A percentile compares a stretch with the other conserved stretches of the same genome.
Evolutionary conservation across 2,888 invertebrate species (phyloP).

Genomic region (Trachelus stipa): DNA sequence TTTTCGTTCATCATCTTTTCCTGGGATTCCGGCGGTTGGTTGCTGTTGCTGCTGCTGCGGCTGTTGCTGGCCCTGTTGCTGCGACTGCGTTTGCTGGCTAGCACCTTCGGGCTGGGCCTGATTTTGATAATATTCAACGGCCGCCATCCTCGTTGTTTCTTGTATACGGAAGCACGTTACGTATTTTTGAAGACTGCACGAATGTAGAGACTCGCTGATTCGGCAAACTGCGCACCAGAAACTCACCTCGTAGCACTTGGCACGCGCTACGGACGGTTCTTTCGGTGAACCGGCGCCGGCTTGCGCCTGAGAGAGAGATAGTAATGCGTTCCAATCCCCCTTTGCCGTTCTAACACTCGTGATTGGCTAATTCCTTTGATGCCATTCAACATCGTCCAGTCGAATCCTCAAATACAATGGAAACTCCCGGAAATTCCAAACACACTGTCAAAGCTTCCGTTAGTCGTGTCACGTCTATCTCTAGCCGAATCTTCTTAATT

Average conservation of each 20-base stretch:
- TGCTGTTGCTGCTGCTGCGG: slow-evolving; percentile 49
- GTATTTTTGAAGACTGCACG: neutral
- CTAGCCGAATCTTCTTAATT: neutral
- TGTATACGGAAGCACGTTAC: neutral
- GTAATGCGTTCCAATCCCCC: slow-evolving; percentile 38
- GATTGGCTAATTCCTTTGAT: slow-evolving; percentile 35
- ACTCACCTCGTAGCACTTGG: slow-evolving; percentile 36
- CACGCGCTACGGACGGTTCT: slow-evolving; percentile 40
- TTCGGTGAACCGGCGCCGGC: slow-evolving; percentile 51
- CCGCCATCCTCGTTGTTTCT: slow-evolving; percentile 50
- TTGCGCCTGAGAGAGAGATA: slow-evolving; percentile 46
- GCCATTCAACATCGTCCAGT: neutral
- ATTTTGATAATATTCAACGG: slow-evolving; percentile 60
- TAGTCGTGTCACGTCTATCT: slow-evolving; percentile 38
- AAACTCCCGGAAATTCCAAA: slow-evolving; percentile 36
- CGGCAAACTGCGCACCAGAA: slow-evolving; percentile 25
- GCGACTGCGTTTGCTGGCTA: slow-evolving; percentile 28
- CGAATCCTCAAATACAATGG: slow-evolving; percentile 20
- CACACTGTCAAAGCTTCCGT: slow-evolving; percentile 24
- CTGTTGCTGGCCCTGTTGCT: slow-evolving; percentile 40
- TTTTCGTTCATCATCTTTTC: slow-evolving; percentile 71
- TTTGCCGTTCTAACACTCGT: slow-evolving; percentile 24
- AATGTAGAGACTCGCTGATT: slow-evolving; percentile 19
- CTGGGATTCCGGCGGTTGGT: slow-evolving; percentile 64
- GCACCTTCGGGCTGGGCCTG: slow-evolving; percentile 31